Conservation (phyloP, 35 echinoderm and acorn worm species). For the Patiria miniata region DNA sequence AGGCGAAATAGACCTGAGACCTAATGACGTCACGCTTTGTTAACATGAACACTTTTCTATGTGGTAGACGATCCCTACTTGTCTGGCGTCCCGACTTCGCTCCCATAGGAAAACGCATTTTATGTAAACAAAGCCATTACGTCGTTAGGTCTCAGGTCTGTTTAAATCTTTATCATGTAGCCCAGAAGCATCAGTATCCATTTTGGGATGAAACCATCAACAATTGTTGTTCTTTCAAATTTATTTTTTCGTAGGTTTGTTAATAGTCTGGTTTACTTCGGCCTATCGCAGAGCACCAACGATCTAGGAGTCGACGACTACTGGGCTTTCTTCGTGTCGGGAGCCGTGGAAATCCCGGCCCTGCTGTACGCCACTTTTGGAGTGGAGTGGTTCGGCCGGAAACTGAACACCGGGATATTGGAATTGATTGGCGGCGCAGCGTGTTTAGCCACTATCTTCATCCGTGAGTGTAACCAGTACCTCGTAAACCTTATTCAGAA, state of each 20-base stretch:
- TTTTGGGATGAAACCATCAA: too few relatives aligned
- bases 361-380: slow-evolving; percentile 44
- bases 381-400: slow-evolving; percentile 60
- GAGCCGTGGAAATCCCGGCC: slow-evolving; percentile 73
- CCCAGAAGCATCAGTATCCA: too few relatives aligned
- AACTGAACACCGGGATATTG: slow-evolving; percentile 20
- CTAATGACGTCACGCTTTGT: too few relatives aligned
- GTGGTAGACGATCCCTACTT: too few relatives aligned
- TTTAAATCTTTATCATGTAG: too few relatives aligned
- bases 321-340: slow-evolving; percentile 64
- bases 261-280: slow-evolving; percentile 77
- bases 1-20: too few relatives aligned
- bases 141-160: too few relatives aligned
- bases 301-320: slow-evolving; percentile 73
- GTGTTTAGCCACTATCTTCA: slow-evolving; percentile 56
- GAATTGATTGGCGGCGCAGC: slow-evolving; percentile 49
- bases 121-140: too few relatives aligned
- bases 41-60: too few relatives aligned
- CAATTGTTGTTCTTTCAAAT: too few relatives aligned
- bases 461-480: slow-evolving; percentile 57
- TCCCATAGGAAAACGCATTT: too few relatives aligned
- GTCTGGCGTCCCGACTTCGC: too few relatives aligned
- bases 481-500: background rate
- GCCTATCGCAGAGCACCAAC: slow-evolving; percentile 60
- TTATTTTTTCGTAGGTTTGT: slow-evolving; percentile 51